Evolutionary conservation across 2,113 vertebrate species (phyloP), one percentile per base, ranked within the genome.

Genomic region (Syngnathus typhle): DNA sequence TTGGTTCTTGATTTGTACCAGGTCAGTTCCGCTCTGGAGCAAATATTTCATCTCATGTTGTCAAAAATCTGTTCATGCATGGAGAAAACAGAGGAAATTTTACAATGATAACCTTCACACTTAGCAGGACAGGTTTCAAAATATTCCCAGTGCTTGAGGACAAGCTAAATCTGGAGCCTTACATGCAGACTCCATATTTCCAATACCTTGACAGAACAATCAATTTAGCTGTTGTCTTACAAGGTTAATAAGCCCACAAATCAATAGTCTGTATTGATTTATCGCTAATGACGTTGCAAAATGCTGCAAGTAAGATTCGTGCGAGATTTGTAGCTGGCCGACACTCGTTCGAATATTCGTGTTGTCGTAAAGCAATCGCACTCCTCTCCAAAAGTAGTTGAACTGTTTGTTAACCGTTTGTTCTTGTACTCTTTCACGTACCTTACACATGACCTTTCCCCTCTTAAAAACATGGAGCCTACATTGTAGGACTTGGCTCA

Each of bases 171-270:
- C 37, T 18, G 60, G 54, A 44, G 59, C 47, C 59, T 23, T 32
- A 2, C 12, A 13, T 13, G 11, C 54, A 56, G 27, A 6, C 23
- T 56, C 23, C 12, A 56, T 12, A 1, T 56, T 56, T 32, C 11
- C 38, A 56, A 75, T 51, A 64, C 66, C 75, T 66, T 51, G 70
- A 82, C 72, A 64, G 66, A 46, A 56, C 49, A 66, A 73, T 82
- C 69, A 19, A 75, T 84, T 75, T 65, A 39, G 71, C 67, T 68
- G 51, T 81, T 76, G 80, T 79, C 68, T 76, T 64, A 69, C 71
- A 79, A 81, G 79, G 72, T 72, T 73, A 72, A 71, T 61, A 27
- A 59, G n/a, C 36, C 63, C 60, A 65, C 70, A 65, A 73, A 77
- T 80, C 75, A 74, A 77, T 83, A 32, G 69, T 38, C 36, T 69